Conservation (phyloP, 2,113 vertebrate species). For the Chascanopsetta lugubris region DNA sequence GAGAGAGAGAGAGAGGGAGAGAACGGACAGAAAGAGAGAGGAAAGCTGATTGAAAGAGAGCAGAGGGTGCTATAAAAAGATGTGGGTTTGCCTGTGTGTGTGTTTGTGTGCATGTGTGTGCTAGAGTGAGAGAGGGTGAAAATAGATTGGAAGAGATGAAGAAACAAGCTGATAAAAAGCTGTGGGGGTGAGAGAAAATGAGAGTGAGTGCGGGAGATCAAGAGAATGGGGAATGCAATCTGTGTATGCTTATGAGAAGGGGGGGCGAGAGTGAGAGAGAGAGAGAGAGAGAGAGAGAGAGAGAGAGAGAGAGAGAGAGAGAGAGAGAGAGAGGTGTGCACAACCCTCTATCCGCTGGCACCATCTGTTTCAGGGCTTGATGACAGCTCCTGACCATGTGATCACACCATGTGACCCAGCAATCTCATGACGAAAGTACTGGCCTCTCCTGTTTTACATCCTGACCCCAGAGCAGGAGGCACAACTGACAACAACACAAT, state of each 20-base stretch:
- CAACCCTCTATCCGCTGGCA: slow-evolving; percentile 59
- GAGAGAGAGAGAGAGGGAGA: slow-evolving; percentile 19
- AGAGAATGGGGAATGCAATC: slow-evolving; percentile 52
- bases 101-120: neutral
- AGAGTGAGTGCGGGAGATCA: slow-evolving; percentile 34
- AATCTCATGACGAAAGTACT: slow-evolving; percentile 52
- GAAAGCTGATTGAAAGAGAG: slow-evolving; percentile 55
- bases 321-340: slow-evolving; percentile 36
- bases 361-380: slow-evolving; percentile 72
- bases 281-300: slow-evolving; percentile 8
- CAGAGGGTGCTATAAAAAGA: slow-evolving; percentile 53
- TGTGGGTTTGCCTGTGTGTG: slow-evolving; percentile 16
- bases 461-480: slow-evolving; percentile 33
- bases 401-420: slow-evolving; percentile 62
- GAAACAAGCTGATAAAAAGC: slow-evolving; percentile 57
- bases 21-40: slow-evolving; percentile 23
- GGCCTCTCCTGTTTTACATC: slow-evolving; percentile 39
- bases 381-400: slow-evolving; percentile 72
- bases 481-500: slow-evolving; percentile 32
- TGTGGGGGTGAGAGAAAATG: slow-evolving; percentile 46
- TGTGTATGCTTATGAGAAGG: slow-evolving; percentile 45
- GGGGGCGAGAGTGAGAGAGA: no score
- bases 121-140: slow-evolving; percentile 26
- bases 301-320: slow-evolving; percentile 4
- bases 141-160: slow-evolving; percentile 53